Base-by-base conservation (phyloP, 2,888 invertebrate species). In the Dusona sp. region DNA sequence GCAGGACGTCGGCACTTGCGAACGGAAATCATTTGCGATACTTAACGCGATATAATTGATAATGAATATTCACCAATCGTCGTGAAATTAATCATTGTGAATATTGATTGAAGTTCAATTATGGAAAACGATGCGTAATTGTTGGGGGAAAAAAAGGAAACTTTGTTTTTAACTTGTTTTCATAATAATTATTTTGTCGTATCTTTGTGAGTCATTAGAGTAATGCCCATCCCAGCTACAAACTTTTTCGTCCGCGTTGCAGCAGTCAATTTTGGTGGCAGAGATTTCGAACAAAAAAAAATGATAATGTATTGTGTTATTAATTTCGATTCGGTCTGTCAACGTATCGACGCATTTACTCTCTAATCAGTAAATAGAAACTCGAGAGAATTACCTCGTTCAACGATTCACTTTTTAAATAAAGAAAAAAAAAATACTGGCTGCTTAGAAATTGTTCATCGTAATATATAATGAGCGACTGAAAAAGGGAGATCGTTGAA, bases 311-410 rank as follows among this genome's bases (percentile, higher is more conserved):
- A 3, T 29, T 22, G n/a, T 61, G 22, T 22, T 45, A 67, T 68
- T 79, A 64, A 38, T 25, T 75, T 74, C 25, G 54, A 79, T 84
- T 48, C 64, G 68, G 42, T 73, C 67, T 68, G 25, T 70, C 78
- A 73, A 81, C 42, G 51, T 68, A 81, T 70, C 68, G 42, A 25
- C 64, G 72, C 54, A 65, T 45, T n/a, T 73, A 45, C 51, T 84
- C 75, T 29, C 25, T 81, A 84, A 81, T 77, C 72, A 25, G 9
- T 65, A 73, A 68, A 78, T 68, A 78, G 68, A 64, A 65, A 84
- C 67, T 85, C 77, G 57, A 83, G 74, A 65, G 25, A 84, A 79
- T 81, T 54, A 77, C 68, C 57, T 86, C 85, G 87, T 83, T 80
- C 84, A 81, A 83, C 68, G 79, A 74, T 64, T 81, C 73, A 78